A percentile compares a stretch with the other conserved stretches of the same genome.
Evolutionary conservation across 2,113 vertebrate genomes (phyloP).

Genomic region (Callionymus lyra): DNA sequence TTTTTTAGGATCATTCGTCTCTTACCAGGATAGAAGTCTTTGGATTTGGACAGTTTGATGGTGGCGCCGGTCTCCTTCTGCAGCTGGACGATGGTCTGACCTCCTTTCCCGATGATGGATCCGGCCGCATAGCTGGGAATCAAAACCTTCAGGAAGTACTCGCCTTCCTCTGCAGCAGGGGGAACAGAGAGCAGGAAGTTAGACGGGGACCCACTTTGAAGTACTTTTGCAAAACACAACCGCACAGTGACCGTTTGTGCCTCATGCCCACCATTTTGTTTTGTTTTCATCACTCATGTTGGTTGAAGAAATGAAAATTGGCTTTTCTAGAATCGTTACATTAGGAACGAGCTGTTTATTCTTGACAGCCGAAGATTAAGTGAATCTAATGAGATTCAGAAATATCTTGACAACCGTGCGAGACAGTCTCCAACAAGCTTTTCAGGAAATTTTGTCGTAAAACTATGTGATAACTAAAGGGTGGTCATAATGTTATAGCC

Average conservation of each 20-base stretch:
- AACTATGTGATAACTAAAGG: no score
- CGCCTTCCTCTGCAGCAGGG: conserved; percentile 80
- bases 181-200: conserved; percentile 52
- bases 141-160: conserved; percentile 91
- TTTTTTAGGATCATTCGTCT: no score
- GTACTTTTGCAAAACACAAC: neutral
- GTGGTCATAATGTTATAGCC: no score
- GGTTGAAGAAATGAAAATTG: neutral
- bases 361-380: neutral
- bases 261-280: conserved; percentile 25
- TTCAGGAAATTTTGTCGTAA: no score
- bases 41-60: conserved; percentile 94
- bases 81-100: conserved; percentile 90
- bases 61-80: conserved; percentile 91
- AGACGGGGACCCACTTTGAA: conserved; percentile 3
- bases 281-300: neutral
- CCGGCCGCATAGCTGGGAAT: conserved; percentile 91
- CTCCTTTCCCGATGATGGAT: conserved; percentile 90
- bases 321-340: neutral
- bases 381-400: no score
- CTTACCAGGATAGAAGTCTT: conserved; percentile 94
- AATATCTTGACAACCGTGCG: no score
- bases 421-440: no score
- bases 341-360: neutral
- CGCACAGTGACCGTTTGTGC: neutral